These are phyloP conservation scores for Colletes gigas DNA, from an alignment of 1,140 invertebrate species.

Conservation along the genomic window DNA sequence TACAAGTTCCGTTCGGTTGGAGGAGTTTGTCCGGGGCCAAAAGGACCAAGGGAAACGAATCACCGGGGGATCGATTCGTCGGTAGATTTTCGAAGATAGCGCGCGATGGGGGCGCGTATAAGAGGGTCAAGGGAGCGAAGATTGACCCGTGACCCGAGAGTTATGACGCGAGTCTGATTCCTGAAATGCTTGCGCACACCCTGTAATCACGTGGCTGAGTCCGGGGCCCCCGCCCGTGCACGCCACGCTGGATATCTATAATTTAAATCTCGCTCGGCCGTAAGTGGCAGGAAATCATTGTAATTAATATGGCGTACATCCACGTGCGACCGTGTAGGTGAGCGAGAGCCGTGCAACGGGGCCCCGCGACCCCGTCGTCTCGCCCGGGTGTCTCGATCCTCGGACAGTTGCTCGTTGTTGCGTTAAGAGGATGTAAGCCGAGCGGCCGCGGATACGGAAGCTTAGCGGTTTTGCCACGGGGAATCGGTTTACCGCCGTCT, in stretches of 20 bases:
- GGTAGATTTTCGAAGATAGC: slow-evolving; percentile 46
- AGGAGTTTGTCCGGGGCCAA: no score
- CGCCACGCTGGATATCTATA: slow-evolving; percentile 68
- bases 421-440: slow-evolving; percentile 33
- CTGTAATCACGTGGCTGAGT: slow-evolving; percentile 62
- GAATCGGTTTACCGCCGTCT: slow-evolving; percentile 15
- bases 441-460: slow-evolving; percentile 28
- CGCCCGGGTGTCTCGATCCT: no score
- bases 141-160: slow-evolving; percentile 62
- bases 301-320: slow-evolving; percentile 70
- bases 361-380: no score
- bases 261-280: slow-evolving; percentile 70
- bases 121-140: slow-evolving; percentile 4
- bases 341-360: slow-evolving; percentile 21
- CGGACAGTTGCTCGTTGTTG: neutral
- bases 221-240: slow-evolving; percentile 33
- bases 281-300: slow-evolving; percentile 72
- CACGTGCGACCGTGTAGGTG: slow-evolving; percentile 41
- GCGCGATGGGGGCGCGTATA: neutral
- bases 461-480: neutral
- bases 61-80: slow-evolving; percentile 40
- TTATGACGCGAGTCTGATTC: slow-evolving; percentile 68
- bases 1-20: neutral
- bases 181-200: slow-evolving; percentile 64
- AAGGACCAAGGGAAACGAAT: neutral